Base-by-base conservation (phyloP, 2,113 vertebrate species). In the Typhlomys cinereus region DNA sequence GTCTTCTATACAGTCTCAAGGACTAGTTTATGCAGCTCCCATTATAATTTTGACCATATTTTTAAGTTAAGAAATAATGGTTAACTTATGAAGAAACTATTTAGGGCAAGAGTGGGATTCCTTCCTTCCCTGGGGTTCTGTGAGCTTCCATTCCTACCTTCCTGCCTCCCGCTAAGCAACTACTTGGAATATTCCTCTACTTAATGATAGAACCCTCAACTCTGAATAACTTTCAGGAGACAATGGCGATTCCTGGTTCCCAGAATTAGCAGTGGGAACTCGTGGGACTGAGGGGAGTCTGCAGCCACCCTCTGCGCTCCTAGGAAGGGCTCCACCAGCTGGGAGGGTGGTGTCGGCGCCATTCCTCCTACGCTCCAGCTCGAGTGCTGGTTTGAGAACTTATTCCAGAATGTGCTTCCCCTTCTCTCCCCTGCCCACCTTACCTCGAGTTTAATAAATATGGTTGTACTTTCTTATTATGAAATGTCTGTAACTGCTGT, bases 401-500 rank as follows among this genome's bases (percentile, higher is more conserved):
- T 61, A 29, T 69, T 69, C 90, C 85, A 50, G 50, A 69, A 29
- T 61, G 89, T 94, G 94, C 93, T 95, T 96, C 78, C 82, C 90
- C 91, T 62, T 57, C 64, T 75, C 76, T 67, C 61, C 61, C 82
- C 89, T 80, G 4, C 61, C 94, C 80, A 48, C 79, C 64, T 94
- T 91, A 64, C 95, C 85, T 94, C 73, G 21, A 92, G 85, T 76
- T 93, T 88, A 93, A 93, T 96, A 81, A 94, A 92, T 93, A 92
- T 82, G 92, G 91, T 91, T 92, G 74, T 95, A 91, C 92, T 95
- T 96, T 82, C 88, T 89, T 95, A 87, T 75, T 94, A 92, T 90
- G 87, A 97, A 95, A 96, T 95, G 96, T 97, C 97, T 97, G 97
- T 96, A 97, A 94, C 96, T 97, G 96, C 97, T 97, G 97, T 97